A percentile compares a stretch with the other conserved stretches of the same genome.
Evolutionary conservation across 1,140 invertebrate genomes (phyloP).

Genomic region (Drosophila parvula): DNA sequence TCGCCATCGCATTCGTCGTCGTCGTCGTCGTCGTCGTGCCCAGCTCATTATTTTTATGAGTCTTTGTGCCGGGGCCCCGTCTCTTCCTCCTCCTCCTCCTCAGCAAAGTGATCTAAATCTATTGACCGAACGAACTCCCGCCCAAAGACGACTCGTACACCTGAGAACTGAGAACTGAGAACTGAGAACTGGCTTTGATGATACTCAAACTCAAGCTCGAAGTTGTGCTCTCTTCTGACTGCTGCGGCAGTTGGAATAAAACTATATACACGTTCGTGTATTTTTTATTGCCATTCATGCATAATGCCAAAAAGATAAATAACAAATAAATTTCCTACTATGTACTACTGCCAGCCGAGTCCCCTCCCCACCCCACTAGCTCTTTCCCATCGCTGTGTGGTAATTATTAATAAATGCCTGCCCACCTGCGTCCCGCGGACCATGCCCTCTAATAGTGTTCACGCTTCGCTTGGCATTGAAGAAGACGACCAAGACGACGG

Average conservation of each 20-base stretch:
- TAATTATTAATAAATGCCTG: slow-evolving; percentile 81
- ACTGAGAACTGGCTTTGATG: slow-evolving; percentile 65
- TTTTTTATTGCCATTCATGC: slow-evolving; percentile 81
- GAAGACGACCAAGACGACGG: slow-evolving; percentile 41
- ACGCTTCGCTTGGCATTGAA: slow-evolving; percentile 78
- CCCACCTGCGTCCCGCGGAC: slow-evolving; percentile 29
- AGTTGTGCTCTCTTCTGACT: slow-evolving; percentile 31
- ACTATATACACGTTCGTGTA: slow-evolving; percentile 20
- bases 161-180: slow-evolving; percentile 66
- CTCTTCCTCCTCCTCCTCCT: neutral
- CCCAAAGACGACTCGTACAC: slow-evolving; percentile 36
- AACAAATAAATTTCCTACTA: slow-evolving; percentile 77
- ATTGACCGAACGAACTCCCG: slow-evolving; percentile 71
- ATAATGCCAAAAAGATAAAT: slow-evolving; percentile 81
- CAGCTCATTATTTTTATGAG: slow-evolving; percentile 78
- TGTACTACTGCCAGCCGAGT: slow-evolving; percentile 1
- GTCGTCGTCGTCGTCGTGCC: slow-evolving; percentile 55
- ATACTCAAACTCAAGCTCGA: slow-evolving; percentile 28
- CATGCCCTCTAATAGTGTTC: slow-evolving; percentile 72
- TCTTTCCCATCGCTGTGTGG: slow-evolving; percentile 52
- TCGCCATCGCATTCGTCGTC: slow-evolving; percentile 53
- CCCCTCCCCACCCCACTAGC: neutral
- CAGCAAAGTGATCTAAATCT: slow-evolving; percentile 76
- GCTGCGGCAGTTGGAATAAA: slow-evolving; percentile 32
- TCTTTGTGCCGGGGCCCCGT: slow-evolving; percentile 56